Conservation (phyloP, 2,888 invertebrate genomes). For the Parelbella ahira region DNA sequence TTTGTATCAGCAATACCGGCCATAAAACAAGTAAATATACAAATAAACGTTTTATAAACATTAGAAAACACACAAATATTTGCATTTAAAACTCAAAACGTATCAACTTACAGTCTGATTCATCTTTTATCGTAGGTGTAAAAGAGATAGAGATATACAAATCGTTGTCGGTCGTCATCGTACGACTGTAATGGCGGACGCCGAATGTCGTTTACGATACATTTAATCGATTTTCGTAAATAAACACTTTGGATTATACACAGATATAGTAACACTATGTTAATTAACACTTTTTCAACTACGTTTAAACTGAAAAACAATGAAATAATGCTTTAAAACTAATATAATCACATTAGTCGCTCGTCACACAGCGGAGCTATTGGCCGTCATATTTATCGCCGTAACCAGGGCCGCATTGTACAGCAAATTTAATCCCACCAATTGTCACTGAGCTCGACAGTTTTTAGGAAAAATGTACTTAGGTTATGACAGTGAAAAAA, state of each 20-base stretch:
- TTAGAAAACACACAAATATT: constrained; percentile 13
- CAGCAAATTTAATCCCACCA: no score
- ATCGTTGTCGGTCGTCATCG: constrained; percentile 41
- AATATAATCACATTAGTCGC: constrained; percentile 57
- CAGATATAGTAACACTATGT: constrained; percentile 12
- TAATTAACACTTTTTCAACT: constrained; percentile 24
- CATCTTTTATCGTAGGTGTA: constrained; percentile 41
- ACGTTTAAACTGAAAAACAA: constrained; percentile 26
- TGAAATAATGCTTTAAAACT: constrained; percentile 42
- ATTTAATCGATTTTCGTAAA: constrained; percentile 44
- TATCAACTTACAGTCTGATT: constrained; percentile 45
- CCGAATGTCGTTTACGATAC: constrained; percentile 43
- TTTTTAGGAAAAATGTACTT: no score
- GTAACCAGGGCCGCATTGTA: constrained; percentile 54
- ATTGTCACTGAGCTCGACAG: no score
- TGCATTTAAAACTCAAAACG: constrained; percentile 36
- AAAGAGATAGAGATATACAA: constrained; percentile 56
- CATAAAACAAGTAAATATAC: neutral
- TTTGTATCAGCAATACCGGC: neutral
- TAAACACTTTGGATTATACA: constrained; percentile 16
- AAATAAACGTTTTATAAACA: constrained; percentile 6
- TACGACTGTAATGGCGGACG: constrained; percentile 59
- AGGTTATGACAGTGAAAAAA: no score
- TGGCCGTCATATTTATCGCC: constrained; percentile 72
- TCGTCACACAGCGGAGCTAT: constrained; percentile 57